Evolutionary conservation across 2,113 vertebrate genomes (phyloP).

Genomic region (sheep (Ovis aries)): ARS-UI_Ramb_v3.0 NC_056063.1:72290001-72290500

Average conservation of each 20-base stretch:
- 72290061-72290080: not conserved
- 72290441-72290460: not conserved
- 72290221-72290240: not conserved
- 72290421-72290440: not conserved
- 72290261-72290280: not conserved
- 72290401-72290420: not conserved
- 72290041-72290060: not conserved
- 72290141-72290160: not conserved
- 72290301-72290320: not conserved
- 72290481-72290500: not conserved
- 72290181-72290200: not conserved
- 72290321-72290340: accelerated
- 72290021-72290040: not conserved
- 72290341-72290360: not conserved
- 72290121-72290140: not conserved
- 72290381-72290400: not conserved
- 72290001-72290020: not conserved
- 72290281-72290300: not conserved
- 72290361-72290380: not conserved
- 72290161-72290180: not conserved
- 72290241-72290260: not conserved
- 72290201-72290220: not conserved
- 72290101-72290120: not conserved
- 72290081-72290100: not conserved
- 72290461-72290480: not conserved